Percentiles rank a stretch among this genome's conserved stretches.
Evolutionary conservation across 2,888 invertebrate genomes (phyloP).

Genomic region (Amphipyra berbera): DNA sequence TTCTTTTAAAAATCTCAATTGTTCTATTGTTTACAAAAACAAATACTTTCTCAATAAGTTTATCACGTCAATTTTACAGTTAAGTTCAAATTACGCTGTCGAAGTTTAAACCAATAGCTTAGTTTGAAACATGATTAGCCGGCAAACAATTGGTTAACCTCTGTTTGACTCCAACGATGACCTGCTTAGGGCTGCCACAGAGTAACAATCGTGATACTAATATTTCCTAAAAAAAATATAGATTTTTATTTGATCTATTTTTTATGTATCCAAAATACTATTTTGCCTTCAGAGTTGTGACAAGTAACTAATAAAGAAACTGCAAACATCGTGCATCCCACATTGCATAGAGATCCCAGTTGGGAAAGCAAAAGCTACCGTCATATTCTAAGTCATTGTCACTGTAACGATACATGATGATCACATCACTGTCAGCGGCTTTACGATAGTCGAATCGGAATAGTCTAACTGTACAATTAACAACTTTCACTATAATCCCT

Average conservation of each 20-base stretch:
- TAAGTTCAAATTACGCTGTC: conserved; percentile 69
- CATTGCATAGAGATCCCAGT: not conserved
- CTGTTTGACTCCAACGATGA: conserved; percentile 68
- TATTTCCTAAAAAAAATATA: too few species aligned
- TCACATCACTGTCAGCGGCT: conserved; percentile 34
- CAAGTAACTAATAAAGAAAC: too few species aligned
- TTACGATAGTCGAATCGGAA: conserved; percentile 17
- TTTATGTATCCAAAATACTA: not conserved
- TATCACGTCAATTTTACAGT: conserved; percentile 66
- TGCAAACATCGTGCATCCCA: too few species aligned
- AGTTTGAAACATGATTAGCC: conserved; percentile 74
- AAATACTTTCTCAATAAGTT: conserved; percentile 48
- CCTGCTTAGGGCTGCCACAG: conserved; percentile 66
- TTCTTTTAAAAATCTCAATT: conserved; percentile 16
- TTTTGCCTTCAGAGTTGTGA: too few species aligned
- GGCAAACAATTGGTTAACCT: conserved; percentile 77
- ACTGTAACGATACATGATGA: conserved; percentile 14
- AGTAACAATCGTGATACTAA: too few species aligned
- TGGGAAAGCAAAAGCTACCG: not conserved
- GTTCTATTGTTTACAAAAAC: conserved; percentile 36
- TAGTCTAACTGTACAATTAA: conserved; percentile 56
- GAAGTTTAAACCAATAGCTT: conserved; percentile 73
- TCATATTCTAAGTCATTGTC: not conserved
- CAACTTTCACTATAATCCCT: conserved; percentile 74
- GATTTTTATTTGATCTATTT: too few species aligned